Percentiles rank a stretch among this genome's conserved stretches.
Conservation (phyloP, 2,797 vertebrate genomes). For the Meda fulgida region DNA sequence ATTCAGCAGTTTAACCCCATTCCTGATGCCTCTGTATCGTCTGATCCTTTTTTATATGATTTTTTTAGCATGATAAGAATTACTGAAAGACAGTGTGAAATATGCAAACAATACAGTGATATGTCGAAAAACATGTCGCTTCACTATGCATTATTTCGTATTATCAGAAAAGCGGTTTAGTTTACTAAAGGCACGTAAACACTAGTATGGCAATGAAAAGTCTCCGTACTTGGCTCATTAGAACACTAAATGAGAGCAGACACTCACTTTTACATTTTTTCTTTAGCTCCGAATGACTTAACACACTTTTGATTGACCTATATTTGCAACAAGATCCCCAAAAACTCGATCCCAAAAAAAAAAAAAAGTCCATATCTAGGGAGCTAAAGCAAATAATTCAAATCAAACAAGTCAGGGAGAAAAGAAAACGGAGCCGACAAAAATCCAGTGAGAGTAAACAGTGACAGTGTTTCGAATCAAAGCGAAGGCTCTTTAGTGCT, state of each 20-base stretch:
- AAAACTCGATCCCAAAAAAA: not conserved
- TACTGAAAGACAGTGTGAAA: not conserved
- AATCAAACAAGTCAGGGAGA: not conserved
- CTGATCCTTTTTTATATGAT: too few species aligned
- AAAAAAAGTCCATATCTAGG: not conserved
- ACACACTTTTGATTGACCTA: slow-evolving; percentile 9
- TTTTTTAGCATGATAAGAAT: not conserved
- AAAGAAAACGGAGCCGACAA: not conserved
- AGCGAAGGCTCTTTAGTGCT: not conserved
- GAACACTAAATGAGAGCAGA: not conserved
- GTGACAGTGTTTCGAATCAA: slow-evolving; percentile 17
- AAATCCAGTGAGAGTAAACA: slow-evolving; percentile 21
- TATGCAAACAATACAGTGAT: not conserved
- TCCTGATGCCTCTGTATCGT: not conserved
- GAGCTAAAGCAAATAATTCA: slow-evolving; percentile 18
- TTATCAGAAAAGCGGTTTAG: not conserved
- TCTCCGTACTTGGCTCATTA: not conserved
- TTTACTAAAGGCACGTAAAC: slow-evolving; percentile 6
- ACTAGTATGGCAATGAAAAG: not conserved
- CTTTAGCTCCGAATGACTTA: not conserved
- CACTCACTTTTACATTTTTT: not conserved
- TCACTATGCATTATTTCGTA: not conserved
- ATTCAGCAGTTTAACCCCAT: not conserved
- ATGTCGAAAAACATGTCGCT: not conserved
- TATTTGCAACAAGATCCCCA: slow-evolving; percentile 21